These are phyloP conservation scores for Uropetala carovei DNA, from an alignment of 2,888 invertebrate species.

Conservation along the genomic window DNA sequence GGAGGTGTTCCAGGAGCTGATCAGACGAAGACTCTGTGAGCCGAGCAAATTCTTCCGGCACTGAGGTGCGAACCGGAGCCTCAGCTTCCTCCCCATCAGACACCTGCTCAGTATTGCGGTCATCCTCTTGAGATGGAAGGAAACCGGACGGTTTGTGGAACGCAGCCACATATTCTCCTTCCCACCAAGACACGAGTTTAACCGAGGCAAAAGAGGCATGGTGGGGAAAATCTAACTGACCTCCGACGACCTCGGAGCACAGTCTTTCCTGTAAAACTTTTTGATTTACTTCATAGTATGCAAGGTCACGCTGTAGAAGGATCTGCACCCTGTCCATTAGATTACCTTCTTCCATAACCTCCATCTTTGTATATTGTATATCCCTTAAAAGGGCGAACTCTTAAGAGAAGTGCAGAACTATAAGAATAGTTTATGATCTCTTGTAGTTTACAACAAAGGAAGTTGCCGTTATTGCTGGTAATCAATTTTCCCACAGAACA, in stretches of 20 bases:
- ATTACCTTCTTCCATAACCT: conserved; percentile 93
- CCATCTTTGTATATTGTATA: conserved; percentile 78
- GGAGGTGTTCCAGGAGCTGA: conserved; percentile 86
- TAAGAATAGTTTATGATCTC: neutral
- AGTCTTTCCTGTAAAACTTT: conserved; percentile 87
- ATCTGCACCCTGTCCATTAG: conserved; percentile 91
- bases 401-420: neutral
- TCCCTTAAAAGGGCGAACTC: neutral
- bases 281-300: conserved; percentile 87
- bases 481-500: neutral
- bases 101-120: conserved; percentile 74
- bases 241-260: conserved; percentile 88
- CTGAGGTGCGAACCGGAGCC: conserved; percentile 81
- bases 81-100: conserved; percentile 31
- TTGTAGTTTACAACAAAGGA: neutral
- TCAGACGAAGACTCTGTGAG: conserved; percentile 84
- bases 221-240: conserved; percentile 88
- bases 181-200: conserved; percentile 91
- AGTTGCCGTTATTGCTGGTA: neutral
- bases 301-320: conserved; percentile 87
- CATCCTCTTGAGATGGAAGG: conserved; percentile 75
- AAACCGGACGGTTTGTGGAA: conserved; percentile 83
- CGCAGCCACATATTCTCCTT: conserved; percentile 88
- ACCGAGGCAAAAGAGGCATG: conserved; percentile 90
- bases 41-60: conserved; percentile 86